phyloP scores from a whole-genome alignment of 2,113 vertebrate genomes.

The Callipepla squamata region DNA sequence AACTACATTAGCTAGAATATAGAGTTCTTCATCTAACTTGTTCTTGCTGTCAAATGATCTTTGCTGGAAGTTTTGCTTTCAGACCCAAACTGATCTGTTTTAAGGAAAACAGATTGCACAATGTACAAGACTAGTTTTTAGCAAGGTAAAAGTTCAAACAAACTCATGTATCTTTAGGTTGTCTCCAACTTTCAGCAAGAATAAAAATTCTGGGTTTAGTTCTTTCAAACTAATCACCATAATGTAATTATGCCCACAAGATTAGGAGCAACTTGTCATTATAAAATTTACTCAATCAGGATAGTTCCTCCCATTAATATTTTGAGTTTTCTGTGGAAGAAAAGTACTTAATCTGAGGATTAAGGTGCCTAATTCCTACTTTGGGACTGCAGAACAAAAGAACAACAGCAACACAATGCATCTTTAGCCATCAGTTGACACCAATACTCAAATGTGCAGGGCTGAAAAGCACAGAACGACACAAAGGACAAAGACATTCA shows the following conservation, averaged over 20 bases:
- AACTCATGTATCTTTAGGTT: background rate
- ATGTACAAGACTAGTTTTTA: background rate
- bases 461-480: background rate
- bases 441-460: background rate
- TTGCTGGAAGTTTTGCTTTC: background rate
- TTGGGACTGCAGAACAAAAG: background rate
- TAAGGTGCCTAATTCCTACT: background rate
- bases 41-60: background rate
- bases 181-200: background rate
- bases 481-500: background rate
- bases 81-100: background rate
- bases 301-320: conserved; percentile 19
- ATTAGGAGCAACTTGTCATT: background rate
- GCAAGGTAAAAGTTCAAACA: background rate
- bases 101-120: background rate
- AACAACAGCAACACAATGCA: background rate
- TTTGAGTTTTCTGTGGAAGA: background rate
- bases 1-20: conserved; percentile 6
- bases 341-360: background rate
- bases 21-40: background rate
- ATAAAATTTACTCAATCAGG: conserved; percentile 2
- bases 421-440: background rate
- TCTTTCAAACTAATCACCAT: background rate
- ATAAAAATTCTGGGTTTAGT: background rate
- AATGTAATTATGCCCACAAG: background rate